Evolutionary conservation across 2,113 vertebrate species (phyloP), one percentile per base, ranked within the genome.

Genomic region (Paraplagusia blochii): DNA sequence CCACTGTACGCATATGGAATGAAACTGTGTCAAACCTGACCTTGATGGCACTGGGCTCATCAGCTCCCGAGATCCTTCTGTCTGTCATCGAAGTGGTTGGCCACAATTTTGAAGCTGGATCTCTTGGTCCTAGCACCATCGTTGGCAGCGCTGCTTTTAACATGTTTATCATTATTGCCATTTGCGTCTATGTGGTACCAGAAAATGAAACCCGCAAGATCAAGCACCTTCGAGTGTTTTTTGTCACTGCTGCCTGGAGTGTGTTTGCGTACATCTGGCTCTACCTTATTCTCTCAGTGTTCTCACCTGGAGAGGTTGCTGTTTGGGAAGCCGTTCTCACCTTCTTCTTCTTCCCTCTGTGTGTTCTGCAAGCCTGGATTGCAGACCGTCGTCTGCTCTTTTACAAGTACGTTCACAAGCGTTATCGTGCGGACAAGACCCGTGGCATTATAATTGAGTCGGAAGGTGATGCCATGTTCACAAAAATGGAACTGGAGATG

Each of bases 1-100:
- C 92, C 0, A 93, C 90, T 0, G 92, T 94, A 11, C 90, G 92
- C 17, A 77, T 94, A 72, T 94, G 92, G 92, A 94, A 94, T 7
- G 92, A 94, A 82, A 94, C 92, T 0, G 92, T 94, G 0, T 94
- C 92, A 63, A 94, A 94, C 82, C 82, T 94, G 58, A 94, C 92
- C 12, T 76, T 94, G 44, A 94, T 94, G 92, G 92, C 92, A 0
- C 69, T 94, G 65, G 92, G 92, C 7, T 93, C 92, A 3, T 93
- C 92, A 0, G 92, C 92, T 0, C 92, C 92, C 0, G 92, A 94
- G 80, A 94, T 94, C 74, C 83, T 94, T 39, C 86, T 94, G 8
- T 93, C 92, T 1, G 90, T 94, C 57, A 94, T 94, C 2, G 92
- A 94, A 64, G 92, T 94, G 17, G 72, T 92, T 0, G 92, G 92